phyloP scores from a whole-genome alignment of 2,888 invertebrate species.

The Diplazon laetatorius region DNA sequence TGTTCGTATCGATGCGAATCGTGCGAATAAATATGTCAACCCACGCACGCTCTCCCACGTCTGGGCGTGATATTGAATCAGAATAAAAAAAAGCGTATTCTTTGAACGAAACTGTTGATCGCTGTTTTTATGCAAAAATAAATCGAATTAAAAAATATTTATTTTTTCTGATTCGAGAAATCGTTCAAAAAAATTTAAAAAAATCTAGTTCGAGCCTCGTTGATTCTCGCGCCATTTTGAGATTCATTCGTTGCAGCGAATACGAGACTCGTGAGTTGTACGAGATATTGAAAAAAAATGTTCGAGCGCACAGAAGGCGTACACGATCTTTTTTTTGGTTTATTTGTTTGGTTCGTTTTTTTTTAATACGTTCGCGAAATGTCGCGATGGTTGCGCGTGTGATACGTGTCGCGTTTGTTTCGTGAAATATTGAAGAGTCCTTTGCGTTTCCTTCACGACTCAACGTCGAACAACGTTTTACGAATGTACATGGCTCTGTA shows the following conservation, averaged over 20 bases:
- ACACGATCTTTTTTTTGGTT: no score
- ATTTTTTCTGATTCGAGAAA: not conserved
- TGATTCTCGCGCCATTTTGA: not conserved
- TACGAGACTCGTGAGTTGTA: not conserved
- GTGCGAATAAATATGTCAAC: not conserved
- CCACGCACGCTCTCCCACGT: no score
- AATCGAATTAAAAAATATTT: not conserved
- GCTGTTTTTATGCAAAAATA: not conserved
- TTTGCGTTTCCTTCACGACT: not conserved
- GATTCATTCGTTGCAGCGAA: not conserved
- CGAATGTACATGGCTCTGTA: not conserved
- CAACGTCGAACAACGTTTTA: not conserved
- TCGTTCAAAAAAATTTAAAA: no score
- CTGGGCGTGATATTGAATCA: no score
- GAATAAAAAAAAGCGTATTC: slow-evolving; percentile 41
- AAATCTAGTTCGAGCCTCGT: no score
- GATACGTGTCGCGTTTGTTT: not conserved
- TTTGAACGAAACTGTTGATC: slow-evolving; percentile 45
- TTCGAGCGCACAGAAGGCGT: no score
- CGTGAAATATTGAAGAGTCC: not conserved
- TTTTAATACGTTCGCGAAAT: not conserved
- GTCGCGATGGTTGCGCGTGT: not conserved
- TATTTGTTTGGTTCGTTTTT: not conserved
- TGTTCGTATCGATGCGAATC: not conserved
- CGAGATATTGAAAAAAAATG: no score